These are phyloP conservation scores for Busseola fusca DNA, from an alignment of 2,888 invertebrate species.

Conservation along the genomic window DNA sequence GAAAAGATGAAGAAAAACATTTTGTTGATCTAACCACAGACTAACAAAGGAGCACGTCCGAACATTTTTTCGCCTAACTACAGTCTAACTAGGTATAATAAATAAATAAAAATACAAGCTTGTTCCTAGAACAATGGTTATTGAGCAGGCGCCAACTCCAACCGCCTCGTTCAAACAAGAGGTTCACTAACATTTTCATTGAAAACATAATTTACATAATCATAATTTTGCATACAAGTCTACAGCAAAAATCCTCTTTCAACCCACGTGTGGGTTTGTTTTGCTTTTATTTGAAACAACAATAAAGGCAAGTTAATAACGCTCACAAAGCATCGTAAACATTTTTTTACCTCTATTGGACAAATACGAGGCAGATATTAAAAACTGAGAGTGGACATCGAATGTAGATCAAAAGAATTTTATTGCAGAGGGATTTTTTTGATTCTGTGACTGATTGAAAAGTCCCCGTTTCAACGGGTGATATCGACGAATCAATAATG, in stretches of 20 bases:
- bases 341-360: constrained; percentile 24
- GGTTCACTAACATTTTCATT: constrained; percentile 47
- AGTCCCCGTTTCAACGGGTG: constrained; percentile 38
- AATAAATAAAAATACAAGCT: too few relatives aligned
- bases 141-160: constrained; percentile 34
- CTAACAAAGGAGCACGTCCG: constrained; percentile 31
- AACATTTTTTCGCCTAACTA: constrained; percentile 20
- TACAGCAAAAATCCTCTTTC: constrained; percentile 26
- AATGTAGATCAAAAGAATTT: constrained; percentile 41
- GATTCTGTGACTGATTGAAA: constrained; percentile 51
- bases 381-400: constrained; percentile 27
- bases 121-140: constrained; percentile 47
- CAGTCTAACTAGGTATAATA: constrained; percentile 36
- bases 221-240: constrained; percentile 43
- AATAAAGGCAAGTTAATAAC: constrained; percentile 32
- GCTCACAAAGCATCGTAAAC: constrained; percentile 16
- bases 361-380: constrained; percentile 32
- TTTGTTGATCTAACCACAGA: constrained; percentile 14
- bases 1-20: constrained; percentile 17
- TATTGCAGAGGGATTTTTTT: constrained; percentile 28
- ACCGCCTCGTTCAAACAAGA: constrained; percentile 41
- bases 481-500: constrained; percentile 66
- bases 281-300: constrained; percentile 35
- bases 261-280: constrained; percentile 20
- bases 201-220: constrained; percentile 48